Base-by-base conservation (phyloP, 2,888 invertebrate genomes). In the Aradus depressus region DNA sequence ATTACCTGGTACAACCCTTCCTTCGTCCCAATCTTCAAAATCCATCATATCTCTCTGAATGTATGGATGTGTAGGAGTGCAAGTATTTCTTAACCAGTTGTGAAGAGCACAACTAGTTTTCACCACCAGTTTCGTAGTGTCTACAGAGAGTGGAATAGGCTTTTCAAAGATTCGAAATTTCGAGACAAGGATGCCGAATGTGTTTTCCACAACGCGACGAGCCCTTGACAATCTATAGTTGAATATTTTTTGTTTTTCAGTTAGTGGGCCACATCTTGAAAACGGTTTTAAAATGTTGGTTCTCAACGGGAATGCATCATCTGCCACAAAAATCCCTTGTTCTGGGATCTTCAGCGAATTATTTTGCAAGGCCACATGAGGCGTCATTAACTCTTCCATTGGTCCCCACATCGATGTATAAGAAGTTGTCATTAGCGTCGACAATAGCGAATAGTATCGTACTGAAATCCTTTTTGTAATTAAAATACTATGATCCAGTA, bases 101-200 rank as follows among this genome's bases (percentile, higher is more conserved):
- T 53, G 53, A 22, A 53, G 23, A 34, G 45, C 34, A 51, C 45
- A 53, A 22, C 32, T 47, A 18, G 45, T 32, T 34, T 43, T 18
- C 19, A 45, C 41, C n/a, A 51, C 32, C n/a, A 23, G n/a, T 25
- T 51, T 42, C 19, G 37, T 39, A 12, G 34, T 35, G n/a, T 51
- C 41, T 35, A 31, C 18, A 28, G 19, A 14, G 19, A 54, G 21
- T 6, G 31, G 32, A 26, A 52, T 55, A 21, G 52, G 37, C 21
- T 52, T 54, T 43, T 54, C 47, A 14, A 42, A 51, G 31, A 55
- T 31, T 39, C 52, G 22, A 41, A 52, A 52, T 44, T 38, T 49
- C 26, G 44, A 28, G 12, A 53, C 38, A 19, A 50, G 28, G 14
- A 44, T 50, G 16, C 50, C 50, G 25, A 52, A 52, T 21, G 49